Evolutionary conservation across 2,113 vertebrate species (phyloP), one percentile per base, ranked within the genome.

Genomic region (Apeltes quadracus): DNA sequence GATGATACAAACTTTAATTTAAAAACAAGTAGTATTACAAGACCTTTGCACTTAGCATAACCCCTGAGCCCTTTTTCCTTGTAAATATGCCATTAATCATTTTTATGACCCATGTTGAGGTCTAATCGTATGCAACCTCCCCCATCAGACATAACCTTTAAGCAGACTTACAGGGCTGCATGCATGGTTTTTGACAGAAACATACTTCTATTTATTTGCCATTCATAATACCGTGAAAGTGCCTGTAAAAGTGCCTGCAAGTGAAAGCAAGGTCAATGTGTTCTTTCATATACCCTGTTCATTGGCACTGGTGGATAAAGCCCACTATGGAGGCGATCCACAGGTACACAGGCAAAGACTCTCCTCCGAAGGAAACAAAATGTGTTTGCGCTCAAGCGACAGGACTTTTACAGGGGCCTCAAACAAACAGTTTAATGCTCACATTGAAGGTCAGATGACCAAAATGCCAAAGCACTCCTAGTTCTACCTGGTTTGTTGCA

Each of bases 11-110:
- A 64, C 73, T 55, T 22, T 23, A 13, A 12, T 51, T 23, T 23
- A 23, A 51, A 51, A 4, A 5, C 4, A 23, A 50, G 48, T 50
- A 70, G 72, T 70, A 75, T 80, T 51, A 76, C 63, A 67, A 78
- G 69, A 79, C 55, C 38, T 36, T 59, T 83, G 79, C 83, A 80
- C 78, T 89, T 74, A 86, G 61, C 74, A 36, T 55, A n/a, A 62
- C 79, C 81, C 78, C 59, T 12, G 61, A 84, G 74, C 55, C 70
- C 69, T 13, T 48, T 56, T 39, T 58, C 54, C 29, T 62, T 62
- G 62, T 48, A 29, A 76, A 79, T 51, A 69, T 51, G 48, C 83
- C 72, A 75, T 89, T 82, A 80, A 59, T 80, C 48, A 72, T 77
- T 81, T 38, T 75, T 62, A 84, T 80, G 76, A 84, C 34, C 80